These are phyloP conservation scores for Siderastrea radians DNA, from an alignment of 92 coral and sea anemone species.

Conservation along the genomic window DNA sequence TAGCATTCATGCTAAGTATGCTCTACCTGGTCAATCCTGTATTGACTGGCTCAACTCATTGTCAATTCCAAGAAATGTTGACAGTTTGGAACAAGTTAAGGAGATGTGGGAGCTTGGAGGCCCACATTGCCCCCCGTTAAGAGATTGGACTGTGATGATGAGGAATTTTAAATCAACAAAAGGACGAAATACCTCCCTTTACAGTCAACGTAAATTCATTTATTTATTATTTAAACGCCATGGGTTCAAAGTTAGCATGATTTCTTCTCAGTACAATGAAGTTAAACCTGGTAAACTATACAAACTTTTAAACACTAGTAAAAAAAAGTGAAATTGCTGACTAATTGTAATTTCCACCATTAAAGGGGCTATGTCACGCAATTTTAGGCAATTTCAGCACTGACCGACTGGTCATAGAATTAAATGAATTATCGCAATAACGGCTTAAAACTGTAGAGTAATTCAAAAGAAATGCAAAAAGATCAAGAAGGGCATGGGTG, in stretches of 20 bases:
- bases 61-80: constrained; percentile 45
- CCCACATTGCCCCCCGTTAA: constrained; percentile 43
- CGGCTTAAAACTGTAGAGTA: no score
- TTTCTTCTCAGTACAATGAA: constrained; percentile 12
- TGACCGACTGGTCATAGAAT: no score
- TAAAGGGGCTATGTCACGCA: constrained; percentile 15
- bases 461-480: neutral
- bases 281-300: constrained; percentile 54
- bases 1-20: constrained; percentile 27
- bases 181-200: constrained; percentile 43
- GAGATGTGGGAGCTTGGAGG: constrained; percentile 54
- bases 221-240: constrained; percentile 25
- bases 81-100: constrained; percentile 45
- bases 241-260: constrained; percentile 7
- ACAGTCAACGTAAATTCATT: constrained; percentile 41
- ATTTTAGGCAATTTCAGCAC: constrained; percentile 16
- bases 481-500: constrained; percentile 10
- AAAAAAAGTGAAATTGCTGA: no score
- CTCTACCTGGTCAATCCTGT: constrained; percentile 16
- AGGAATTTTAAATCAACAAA: constrained; percentile 40
- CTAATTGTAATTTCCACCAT: neutral
- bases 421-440: no score
- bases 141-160: constrained; percentile 52
- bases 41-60: constrained; percentile 31
- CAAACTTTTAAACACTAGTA: neutral